Base-by-base conservation (phyloP, 2,113 vertebrate genomes). In the Nanorana parkeri region DNA sequence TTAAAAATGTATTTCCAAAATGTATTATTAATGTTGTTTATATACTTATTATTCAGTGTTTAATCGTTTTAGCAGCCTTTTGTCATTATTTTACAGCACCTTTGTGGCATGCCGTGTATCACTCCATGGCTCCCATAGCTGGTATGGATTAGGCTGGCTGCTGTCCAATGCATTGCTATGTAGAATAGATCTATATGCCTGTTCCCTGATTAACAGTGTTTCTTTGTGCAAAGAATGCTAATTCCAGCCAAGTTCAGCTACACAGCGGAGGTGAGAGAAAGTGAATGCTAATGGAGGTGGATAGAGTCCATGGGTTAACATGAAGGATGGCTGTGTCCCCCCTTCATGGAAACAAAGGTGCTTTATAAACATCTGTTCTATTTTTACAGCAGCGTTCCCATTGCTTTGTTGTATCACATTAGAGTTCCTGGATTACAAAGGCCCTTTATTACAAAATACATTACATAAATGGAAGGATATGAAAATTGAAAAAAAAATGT, bases 61-160 rank as follows among this genome's bases (percentile, higher is more conserved):
- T 68, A n/a, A 0, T 17, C 26, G 4, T 47, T 21, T 29, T 61
- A 52, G 21, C 68, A 69, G 65, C 63, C 78, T 20, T 15, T 73
- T 66, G 67, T 21, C 29, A 47, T 75, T 75, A 67, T 67, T 67
- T n/a, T 47, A 26, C 21, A 41, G 61, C 74, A 36, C 13, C 24
- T 74, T 55, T 65, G 41, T 75, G 66, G 41, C 15, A 13, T 66
- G 63, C 61, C 67, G 75, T 67, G 29, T 21, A 26, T 41, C 47
- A 26, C 73, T 58, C 28, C 11, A 55, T 47, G 60, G 79, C 69
- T 81, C 63, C 63, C 28, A 66, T 87, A 88, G 87, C 87, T 89
- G 87, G 85, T 87, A 88, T 84, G 89, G 87, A 91, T 88, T 88
- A 88, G 15, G 61, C 81, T 89, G 90, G 90, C 87, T 61, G 78